These are phyloP conservation scores for Apostichopus leukothele DNA, from an alignment of 53 echinoderm and acorn worm species.

Conservation along the genomic window DNA sequence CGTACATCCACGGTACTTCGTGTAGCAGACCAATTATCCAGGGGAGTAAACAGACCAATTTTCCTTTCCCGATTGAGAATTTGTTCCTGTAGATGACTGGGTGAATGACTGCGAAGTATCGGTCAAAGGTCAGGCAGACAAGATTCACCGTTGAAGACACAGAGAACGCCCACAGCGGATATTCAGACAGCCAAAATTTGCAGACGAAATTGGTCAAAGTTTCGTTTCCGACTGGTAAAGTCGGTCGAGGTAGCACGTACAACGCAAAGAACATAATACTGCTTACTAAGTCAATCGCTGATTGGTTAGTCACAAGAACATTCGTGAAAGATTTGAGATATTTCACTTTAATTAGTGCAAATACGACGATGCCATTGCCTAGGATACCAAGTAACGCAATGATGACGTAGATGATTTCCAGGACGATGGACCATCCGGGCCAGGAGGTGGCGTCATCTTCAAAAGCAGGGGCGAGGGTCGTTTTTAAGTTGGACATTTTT, in stretches of 20 bases:
- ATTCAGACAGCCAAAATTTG: constrained; percentile 80
- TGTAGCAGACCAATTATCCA: constrained; percentile 73
- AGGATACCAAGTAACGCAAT: constrained; percentile 71
- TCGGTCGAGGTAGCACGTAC: constrained; percentile 57
- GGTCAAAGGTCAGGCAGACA: constrained; percentile 72
- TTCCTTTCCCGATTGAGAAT: constrained; percentile 69
- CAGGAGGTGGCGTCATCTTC: neutral
- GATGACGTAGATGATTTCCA: constrained; percentile 52
- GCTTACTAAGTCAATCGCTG: constrained; percentile 71
- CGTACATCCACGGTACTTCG: constrained; percentile 76
- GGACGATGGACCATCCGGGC: constrained; percentile 29
- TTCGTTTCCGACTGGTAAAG: constrained; percentile 37
- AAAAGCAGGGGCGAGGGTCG: neutral
- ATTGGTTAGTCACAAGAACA: constrained; percentile 75
- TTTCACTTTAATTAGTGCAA: constrained; percentile 56
- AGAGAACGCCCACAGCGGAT: constrained; percentile 75
- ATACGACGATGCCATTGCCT: constrained; percentile 75
- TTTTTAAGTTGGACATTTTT: constrained; percentile 1
- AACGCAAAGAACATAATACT: constrained; percentile 70
- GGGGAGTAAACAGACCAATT: constrained; percentile 60
- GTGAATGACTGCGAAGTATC: constrained; percentile 77
- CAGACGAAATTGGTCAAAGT: constrained; percentile 56
- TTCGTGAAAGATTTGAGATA: constrained; percentile 74
- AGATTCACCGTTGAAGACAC: constrained; percentile 81
- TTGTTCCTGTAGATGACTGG: constrained; percentile 68